Percentiles rank a stretch among this genome's conserved stretches.
phyloP scores from a whole-genome alignment of 2,113 vertebrate genomes.

The Lycaon pictus region DNA sequence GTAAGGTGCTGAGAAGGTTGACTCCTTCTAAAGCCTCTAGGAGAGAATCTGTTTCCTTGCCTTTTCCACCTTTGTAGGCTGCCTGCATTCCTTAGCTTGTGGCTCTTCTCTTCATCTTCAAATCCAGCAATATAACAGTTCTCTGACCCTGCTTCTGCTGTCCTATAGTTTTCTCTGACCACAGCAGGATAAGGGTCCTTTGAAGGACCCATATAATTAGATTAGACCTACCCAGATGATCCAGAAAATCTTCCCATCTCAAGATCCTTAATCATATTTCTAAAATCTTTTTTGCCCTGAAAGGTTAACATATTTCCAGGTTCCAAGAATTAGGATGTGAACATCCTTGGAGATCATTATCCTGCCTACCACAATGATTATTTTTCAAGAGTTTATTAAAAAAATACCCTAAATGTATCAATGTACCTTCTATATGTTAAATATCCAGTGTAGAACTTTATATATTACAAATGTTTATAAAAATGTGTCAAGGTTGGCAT shows the following conservation, averaged over 20 bases:
- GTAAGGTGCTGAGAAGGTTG: neutral
- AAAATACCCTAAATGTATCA: conserved; percentile 29
- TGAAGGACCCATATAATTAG: neutral
- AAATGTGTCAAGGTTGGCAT: neutral
- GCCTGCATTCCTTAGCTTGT: neutral
- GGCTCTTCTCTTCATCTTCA: neutral
- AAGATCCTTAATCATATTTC: neutral
- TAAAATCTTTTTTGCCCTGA: neutral
- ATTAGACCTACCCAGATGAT: neutral
- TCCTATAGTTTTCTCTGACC: neutral
- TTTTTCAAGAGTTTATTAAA: neutral
- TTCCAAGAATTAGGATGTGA: neutral
- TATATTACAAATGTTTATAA: neutral
- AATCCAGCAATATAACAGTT: neutral
- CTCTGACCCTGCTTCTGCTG: neutral
- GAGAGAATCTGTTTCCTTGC: neutral
- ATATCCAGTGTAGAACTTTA: neutral
- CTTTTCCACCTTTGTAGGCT: neutral
- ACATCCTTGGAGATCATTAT: neutral
- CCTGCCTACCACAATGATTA: neutral
- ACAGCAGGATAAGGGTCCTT: neutral
- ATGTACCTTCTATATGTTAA: neutral
- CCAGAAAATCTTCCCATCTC: neutral
- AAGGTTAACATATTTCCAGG: neutral
- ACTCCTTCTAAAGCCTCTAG: neutral